Conservation (phyloP, 1,140 invertebrate species). For the Manduca sexta region DNA sequence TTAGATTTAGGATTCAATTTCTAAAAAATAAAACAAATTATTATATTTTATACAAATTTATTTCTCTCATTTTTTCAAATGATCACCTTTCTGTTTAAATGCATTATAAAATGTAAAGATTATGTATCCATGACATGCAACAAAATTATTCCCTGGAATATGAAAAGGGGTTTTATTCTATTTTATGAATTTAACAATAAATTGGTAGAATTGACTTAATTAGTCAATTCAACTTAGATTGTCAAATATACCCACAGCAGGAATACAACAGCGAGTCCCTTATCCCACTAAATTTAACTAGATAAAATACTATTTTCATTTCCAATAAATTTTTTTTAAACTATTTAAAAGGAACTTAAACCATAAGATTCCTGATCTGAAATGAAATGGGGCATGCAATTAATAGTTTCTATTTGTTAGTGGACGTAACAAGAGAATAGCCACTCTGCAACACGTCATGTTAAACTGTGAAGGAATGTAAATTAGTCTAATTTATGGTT, state of each 20-base stretch:
- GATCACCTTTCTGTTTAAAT: slow-evolving; percentile 41
- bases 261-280: too few species aligned
- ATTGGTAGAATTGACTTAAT: too few species aligned
- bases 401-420: not conserved
- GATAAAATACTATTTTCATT: too few species aligned
- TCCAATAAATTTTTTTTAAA: too few species aligned
- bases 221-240: too few species aligned
- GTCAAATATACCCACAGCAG: too few species aligned
- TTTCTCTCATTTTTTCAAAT: slow-evolving; percentile 39
- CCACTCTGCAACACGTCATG: too few species aligned
- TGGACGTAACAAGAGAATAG: too few species aligned
- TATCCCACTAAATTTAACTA: not conserved
- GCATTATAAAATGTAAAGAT: slow-evolving; percentile 34
- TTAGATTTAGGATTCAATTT: not conserved
- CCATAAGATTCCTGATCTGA: too few species aligned
- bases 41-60: slow-evolving; percentile 30
- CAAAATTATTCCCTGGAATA: slow-evolving; percentile 3
- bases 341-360: too few species aligned
- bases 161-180: not conserved
- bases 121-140: slow-evolving; percentile 23
- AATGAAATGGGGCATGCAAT: not conserved
- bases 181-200: too few species aligned
- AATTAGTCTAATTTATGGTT: slow-evolving; percentile 28
- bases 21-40: slow-evolving; percentile 6
- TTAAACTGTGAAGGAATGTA: slow-evolving; percentile 13